Conservation (phyloP, 2,888 invertebrate species). For the Eupithecia insigniata region DNA sequence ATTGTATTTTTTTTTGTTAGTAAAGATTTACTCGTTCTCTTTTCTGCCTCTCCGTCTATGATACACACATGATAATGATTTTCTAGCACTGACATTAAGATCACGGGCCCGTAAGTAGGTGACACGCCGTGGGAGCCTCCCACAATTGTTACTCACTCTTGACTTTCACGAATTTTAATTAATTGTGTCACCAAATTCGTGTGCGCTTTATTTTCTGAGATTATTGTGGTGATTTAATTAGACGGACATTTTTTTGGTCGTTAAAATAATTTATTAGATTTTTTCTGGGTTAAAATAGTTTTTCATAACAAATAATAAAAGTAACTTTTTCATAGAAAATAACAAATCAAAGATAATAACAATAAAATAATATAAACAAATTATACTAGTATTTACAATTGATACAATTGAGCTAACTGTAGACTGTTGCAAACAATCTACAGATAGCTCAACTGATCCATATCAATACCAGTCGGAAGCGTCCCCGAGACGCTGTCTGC, state of each 20-base stretch:
- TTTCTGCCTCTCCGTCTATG: not conserved
- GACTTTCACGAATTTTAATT: conserved; percentile 81
- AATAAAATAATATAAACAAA: no score
- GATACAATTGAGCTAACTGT: no score
- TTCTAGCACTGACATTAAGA: conserved; percentile 46
- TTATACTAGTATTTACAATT: no score
- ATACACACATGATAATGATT: conserved; percentile 15
- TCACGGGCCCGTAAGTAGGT: conserved; percentile 73
- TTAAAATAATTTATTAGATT: not conserved
- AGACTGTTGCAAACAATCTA: no score
- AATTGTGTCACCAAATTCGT: conserved; percentile 74
- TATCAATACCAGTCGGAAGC: no score
- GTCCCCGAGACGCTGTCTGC: no score
- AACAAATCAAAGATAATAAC: no score
- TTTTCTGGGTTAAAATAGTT: not conserved
- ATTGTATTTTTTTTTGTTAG: no score
- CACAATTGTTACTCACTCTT: conserved; percentile 64
- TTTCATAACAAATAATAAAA: not conserved
- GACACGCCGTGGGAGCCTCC: conserved; percentile 73
- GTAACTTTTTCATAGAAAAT: no score
- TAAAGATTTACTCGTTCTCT: not conserved
- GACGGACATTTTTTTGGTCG: conserved; percentile 1
- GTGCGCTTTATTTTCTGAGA: conserved; percentile 10
- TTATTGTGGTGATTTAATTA: conserved; percentile 1
- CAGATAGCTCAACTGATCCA: no score